phyloP scores from a whole-genome alignment of 2,797 vertebrate species.

The Psittacula echo region DNA sequence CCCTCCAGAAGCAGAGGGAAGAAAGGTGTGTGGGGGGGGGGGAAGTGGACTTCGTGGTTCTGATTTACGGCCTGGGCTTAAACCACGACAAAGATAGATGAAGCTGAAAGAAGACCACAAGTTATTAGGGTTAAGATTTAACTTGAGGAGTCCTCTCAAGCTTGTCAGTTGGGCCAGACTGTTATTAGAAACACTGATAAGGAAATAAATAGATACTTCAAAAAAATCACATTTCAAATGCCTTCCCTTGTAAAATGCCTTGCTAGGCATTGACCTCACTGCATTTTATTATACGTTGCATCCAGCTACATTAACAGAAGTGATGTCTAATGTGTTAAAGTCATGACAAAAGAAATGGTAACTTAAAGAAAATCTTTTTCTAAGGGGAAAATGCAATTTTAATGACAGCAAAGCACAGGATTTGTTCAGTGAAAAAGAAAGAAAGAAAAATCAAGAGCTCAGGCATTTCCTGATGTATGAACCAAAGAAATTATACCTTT shows the following conservation, averaged over 20 bases:
- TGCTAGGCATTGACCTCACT: neutral
- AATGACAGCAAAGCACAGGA: slow-evolving; percentile 26
- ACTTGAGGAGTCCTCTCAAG: neutral
- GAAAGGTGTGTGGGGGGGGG: no score
- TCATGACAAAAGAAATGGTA: slow-evolving; percentile 19
- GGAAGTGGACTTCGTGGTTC: no score
- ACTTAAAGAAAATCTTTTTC: slow-evolving; percentile 21
- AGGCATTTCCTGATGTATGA: neutral
- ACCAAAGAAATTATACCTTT: neutral
- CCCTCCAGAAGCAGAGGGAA: no score
- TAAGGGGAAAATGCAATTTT: slow-evolving; percentile 23
- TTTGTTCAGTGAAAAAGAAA: neutral
- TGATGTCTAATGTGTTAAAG: slow-evolving; percentile 18
- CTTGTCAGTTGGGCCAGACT: neutral
- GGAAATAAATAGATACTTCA: slow-evolving; percentile 23
- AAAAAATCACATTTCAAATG: slow-evolving; percentile 23
- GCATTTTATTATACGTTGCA: neutral
- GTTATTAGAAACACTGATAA: neutral
- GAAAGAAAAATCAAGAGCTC: neutral
- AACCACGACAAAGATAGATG: no score
- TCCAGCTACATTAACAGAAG: slow-evolving; percentile 30
- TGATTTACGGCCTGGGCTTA: no score
- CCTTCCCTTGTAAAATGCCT: neutral
- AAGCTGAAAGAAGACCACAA: neutral
- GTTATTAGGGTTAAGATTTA: neutral